Evolutionary conservation across 2,797 vertebrate species (phyloP), one percentile per base, ranked within the genome.

Genomic region (Pangasius macronema): DNA sequence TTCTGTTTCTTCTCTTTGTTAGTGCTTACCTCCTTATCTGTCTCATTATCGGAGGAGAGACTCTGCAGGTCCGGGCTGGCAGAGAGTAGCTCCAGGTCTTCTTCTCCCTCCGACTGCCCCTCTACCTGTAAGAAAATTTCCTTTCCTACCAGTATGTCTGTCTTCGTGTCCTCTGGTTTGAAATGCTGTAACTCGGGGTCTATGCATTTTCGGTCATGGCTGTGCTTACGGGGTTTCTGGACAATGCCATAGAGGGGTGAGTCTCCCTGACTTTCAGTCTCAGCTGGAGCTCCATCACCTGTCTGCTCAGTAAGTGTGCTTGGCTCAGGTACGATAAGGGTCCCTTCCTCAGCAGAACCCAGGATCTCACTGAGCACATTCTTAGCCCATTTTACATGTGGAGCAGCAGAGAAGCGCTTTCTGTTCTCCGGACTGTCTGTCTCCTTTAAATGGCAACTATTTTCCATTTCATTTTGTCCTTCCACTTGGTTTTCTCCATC

Each of bases 381-480:
- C 88, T 93, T 95, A 85, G 95, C 95, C 95, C 95, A 96, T 92
- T 94, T 96, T 63, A 96, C 91, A 89, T 96, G 95, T 10, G 95
- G 94, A 42, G 95, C 93, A 91, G 95, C 94, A 61, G 95, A 96
- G 82, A 91, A 91, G 5, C 92, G 90, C 85, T 95, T 96, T 55
- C 91, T 90, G 39, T 93, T 93, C 72, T 94, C 93, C 0, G 91
- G 87, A 86, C 75, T 92, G 94, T 93, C 94, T 0, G 91, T 88
- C 2, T 93, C 91, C 0, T 92, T 95, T 87, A 93, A 87, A 82
- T 88, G 87, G 79, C 91, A 91, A 11, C 88, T 88, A 53, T 94
- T 91, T 85, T 91, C 93, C 70, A 93, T 93, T 83, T 92, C 87
- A 67, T 95, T 90, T 68, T 94, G 92, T 46, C 33, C 65, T 30